These are phyloP conservation scores for Nyctalus aviator DNA, from an alignment of 2,797 vertebrate species.

Conservation along the genomic window DNA sequence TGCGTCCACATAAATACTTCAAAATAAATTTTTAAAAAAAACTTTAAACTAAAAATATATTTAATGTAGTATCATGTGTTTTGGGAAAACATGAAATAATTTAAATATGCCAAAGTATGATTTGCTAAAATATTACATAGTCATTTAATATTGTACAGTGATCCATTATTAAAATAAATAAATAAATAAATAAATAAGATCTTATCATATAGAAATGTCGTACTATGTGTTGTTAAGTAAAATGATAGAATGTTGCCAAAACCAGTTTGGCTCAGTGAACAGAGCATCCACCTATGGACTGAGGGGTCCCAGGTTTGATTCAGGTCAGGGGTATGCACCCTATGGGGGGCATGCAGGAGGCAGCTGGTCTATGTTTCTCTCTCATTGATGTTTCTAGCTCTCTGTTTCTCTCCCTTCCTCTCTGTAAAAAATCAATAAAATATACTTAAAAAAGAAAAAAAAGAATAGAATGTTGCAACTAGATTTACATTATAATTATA, in stretches of 20 bases:
- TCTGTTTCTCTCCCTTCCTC: too few relatives aligned
- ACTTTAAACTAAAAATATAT: not conserved
- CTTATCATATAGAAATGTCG: not conserved
- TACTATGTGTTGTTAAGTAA: not conserved
- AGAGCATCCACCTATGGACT: too few relatives aligned
- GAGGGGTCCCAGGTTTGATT: too few relatives aligned
- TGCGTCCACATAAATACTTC: not conserved
- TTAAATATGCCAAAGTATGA: slow-evolving; percentile 12
- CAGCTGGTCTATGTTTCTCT: too few relatives aligned
- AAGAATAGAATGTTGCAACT: not conserved
- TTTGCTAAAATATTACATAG: not conserved
- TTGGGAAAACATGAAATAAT: not conserved
- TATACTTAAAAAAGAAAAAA: not conserved
- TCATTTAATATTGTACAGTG: not conserved
- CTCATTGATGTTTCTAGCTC: too few relatives aligned
- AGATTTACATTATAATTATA: not conserved
- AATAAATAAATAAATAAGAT: not conserved
- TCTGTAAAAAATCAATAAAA: too few relatives aligned
- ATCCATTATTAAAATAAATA: not conserved
- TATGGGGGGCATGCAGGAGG: too few relatives aligned
- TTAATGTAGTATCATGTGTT: not conserved
- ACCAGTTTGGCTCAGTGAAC: too few relatives aligned
- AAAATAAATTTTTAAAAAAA: not conserved
- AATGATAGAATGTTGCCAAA: not conserved
- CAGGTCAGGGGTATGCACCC: too few relatives aligned